Evolutionary conservation across 2,797 vertebrate species (phyloP), one percentile per base, ranked within the genome.

Genomic region (Falco berigora): DNA sequence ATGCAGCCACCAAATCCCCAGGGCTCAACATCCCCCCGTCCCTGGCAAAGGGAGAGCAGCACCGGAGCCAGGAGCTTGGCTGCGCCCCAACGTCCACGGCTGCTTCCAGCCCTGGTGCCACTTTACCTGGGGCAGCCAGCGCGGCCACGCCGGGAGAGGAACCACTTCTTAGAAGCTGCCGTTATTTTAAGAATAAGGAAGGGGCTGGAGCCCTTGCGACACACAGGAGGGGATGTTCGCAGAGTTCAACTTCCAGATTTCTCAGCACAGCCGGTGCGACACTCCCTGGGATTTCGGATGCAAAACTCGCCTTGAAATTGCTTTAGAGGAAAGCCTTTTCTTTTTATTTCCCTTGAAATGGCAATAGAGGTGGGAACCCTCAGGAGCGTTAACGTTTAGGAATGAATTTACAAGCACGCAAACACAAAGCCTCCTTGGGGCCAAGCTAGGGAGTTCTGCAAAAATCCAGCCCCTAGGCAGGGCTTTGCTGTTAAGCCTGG

Each of bases 151-250:
- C 5, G 9, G 10, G 67, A 88, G 82, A 86, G 92, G 93, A 94
- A 87, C 55, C 30, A 3, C 59, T 89, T 56, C 71, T 75, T 61
- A 22, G 92, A 59, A 96, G 74, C 71, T 61, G 76, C 40, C 1
- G 7, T 55, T 96, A 89, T 94, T 79, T 92, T 90, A 34, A 75
- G 93, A 95, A 94, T 47, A 61, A 78, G 92, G 94, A 96, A 94
- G 94, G 71, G 80, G 89, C 88, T 18, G 86, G 86, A 76, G 90
- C 85, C 1, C 6, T 94, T 94, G 91, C 40, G 5, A 86, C 91
- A 94, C 2, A 2, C 19, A 0, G 61, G 56, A 79, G 91, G 78
- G 93, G 85, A 83, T 76, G 82, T 91, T 91, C 38, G 0, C 82
- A 59, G 72, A 28, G 1, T 25, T 69, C 88, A 12, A 90, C 94